A percentile compares a stretch with the other conserved stretches of the same genome.
These are phyloP conservation scores for Melolontha melolontha DNA, from an alignment of 2,888 invertebrate species.

Conservation along the genomic window DNA sequence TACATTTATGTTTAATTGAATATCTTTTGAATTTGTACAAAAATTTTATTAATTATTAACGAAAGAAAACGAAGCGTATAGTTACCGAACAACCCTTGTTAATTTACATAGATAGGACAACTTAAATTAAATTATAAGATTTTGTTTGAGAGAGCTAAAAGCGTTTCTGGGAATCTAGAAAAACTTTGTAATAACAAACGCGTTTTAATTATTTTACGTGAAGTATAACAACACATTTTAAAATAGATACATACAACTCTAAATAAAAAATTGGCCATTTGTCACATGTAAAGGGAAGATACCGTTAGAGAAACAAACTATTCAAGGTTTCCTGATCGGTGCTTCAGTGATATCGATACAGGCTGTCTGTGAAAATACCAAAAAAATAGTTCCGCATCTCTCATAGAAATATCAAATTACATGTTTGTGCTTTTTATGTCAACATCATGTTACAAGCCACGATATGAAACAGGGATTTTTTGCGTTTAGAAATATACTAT, in stretches of 20 bases:
- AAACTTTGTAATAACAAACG: too few relatives aligned
- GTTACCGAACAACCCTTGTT: too few relatives aligned
- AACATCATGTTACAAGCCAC: constrained; percentile 38
- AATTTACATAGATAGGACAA: too few relatives aligned
- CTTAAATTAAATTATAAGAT: too few relatives aligned
- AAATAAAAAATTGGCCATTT: constrained; percentile 33
- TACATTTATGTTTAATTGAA: too few relatives aligned
- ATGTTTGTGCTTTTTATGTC: constrained; percentile 39
- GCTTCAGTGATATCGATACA: constrained; percentile 57
- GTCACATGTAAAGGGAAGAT: constrained; percentile 31
- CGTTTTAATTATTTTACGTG: not conserved
- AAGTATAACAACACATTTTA: not conserved
- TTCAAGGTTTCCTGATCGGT: constrained; percentile 48
- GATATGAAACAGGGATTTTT: constrained; percentile 37
- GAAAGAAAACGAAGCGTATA: too few relatives aligned
- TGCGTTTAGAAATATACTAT: constrained; percentile 19
- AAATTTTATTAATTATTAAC: too few relatives aligned
- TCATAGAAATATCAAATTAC: constrained; percentile 43
- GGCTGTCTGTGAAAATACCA: constrained; percentile 54
- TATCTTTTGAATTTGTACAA: too few relatives aligned
- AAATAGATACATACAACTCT: constrained; percentile 1
- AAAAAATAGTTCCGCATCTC: constrained; percentile 58
- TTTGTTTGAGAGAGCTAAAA: too few relatives aligned
- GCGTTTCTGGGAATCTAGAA: too few relatives aligned
- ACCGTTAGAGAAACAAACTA: constrained; percentile 31